These are phyloP conservation scores for Melanerpes formicivorus DNA, from an alignment of 2,113 vertebrate species.

Conservation along the genomic window DNA sequence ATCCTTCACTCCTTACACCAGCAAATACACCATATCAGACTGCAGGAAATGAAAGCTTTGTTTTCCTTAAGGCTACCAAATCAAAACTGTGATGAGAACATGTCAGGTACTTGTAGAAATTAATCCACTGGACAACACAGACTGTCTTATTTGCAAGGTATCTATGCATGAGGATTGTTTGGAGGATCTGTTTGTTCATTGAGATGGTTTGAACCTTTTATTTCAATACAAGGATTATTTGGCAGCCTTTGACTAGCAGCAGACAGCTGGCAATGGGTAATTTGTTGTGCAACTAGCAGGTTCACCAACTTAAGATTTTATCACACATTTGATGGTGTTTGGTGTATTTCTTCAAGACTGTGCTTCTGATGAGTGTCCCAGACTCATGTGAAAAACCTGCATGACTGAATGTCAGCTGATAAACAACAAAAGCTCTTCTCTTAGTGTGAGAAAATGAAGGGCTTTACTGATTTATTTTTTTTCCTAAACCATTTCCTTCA, in stretches of 20 bases:
- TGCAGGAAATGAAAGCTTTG: background rate
- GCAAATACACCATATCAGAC: background rate
- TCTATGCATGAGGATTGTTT: background rate
- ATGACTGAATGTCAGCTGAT: background rate
- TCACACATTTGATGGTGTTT: background rate
- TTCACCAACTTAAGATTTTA: background rate
- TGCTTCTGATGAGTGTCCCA: background rate
- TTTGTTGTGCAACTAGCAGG: background rate
- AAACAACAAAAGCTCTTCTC: background rate
- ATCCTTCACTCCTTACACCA: background rate
- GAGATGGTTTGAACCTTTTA: background rate
- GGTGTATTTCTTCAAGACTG: background rate
- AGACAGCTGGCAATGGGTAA: background rate
- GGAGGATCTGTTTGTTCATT: constrained; percentile 32
- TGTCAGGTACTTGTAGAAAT: constrained; percentile 8
- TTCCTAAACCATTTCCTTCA: background rate
- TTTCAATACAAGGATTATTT: constrained; percentile 5
- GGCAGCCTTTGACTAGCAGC: background rate
- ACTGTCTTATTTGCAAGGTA: constrained; percentile 23
- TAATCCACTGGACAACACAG: constrained; percentile 33
- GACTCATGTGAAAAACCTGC: background rate
- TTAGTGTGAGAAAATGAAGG: background rate
- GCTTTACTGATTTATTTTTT: background rate
- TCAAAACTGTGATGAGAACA: constrained; percentile 9
- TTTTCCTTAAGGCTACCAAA: constrained; percentile 22